These are phyloP conservation scores for Agrypnus murinus DNA, from an alignment of 2,888 invertebrate genomes.

Conservation along the genomic window DNA sequence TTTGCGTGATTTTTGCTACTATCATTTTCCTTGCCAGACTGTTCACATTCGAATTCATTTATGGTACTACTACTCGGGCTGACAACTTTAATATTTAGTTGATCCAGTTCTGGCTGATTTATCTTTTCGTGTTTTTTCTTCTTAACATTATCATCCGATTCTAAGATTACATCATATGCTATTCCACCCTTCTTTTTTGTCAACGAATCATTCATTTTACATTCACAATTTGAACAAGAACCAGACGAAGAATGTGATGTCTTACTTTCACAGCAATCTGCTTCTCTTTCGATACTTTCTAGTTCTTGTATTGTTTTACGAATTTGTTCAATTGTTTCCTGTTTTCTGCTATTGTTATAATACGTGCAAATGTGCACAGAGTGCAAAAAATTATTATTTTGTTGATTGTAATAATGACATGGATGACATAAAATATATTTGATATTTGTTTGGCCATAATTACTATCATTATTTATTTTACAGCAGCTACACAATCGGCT, in stretches of 20 bases:
- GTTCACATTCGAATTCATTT: constrained; percentile 11
- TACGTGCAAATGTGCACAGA: constrained; percentile 56
- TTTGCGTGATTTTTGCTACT: constrained; percentile 20
- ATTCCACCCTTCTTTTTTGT: constrained; percentile 47
- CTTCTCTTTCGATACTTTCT: constrained; percentile 63
- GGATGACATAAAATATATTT: constrained; percentile 53
- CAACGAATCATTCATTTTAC: constrained; percentile 38
- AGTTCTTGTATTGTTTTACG: constrained; percentile 67
- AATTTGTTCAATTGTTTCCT: constrained; percentile 48
- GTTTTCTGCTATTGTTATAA: no score
- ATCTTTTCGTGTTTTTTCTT: constrained; percentile 46
- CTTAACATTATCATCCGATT: constrained; percentile 22
- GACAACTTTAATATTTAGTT: constrained; percentile 62
- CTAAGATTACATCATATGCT: constrained; percentile 54
- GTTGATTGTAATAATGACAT: constrained; percentile 50
- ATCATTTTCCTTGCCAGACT: constrained; percentile 6
- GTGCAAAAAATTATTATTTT: constrained; percentile 38
- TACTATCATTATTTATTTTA: background rate
- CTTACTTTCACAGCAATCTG: constrained; percentile 58
- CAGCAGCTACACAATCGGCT: constrained; percentile 36
- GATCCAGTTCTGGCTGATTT: constrained; percentile 56
- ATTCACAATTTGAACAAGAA: constrained; percentile 43
- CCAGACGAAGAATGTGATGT: constrained; percentile 7
- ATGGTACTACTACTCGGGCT: constrained; percentile 36
- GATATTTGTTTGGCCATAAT: background rate